Base-by-base conservation (phyloP, 1,140 invertebrate species). In the Gonioctena quinquepunctata region DNA sequence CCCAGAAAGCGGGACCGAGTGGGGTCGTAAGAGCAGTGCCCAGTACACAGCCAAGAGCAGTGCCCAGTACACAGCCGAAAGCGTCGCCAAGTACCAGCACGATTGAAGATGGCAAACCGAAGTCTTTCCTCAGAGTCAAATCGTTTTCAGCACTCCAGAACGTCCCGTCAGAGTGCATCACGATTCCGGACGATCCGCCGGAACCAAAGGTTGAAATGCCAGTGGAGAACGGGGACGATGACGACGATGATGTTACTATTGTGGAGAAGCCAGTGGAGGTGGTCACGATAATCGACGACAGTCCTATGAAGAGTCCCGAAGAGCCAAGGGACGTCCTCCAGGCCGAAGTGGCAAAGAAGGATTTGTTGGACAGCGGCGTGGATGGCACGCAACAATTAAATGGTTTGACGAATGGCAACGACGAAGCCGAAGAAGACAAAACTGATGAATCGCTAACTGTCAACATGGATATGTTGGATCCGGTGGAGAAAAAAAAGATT, bases 151-250 rank as follows among this genome's bases (percentile, higher is more conserved):
- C 78, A 19, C 56, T 80, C 18, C 74, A 78, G 42, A 73, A 62
- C 21, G 74, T 79, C 21, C 65, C 79, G 19, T 74, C 79, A 1
- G 76, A 79, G 49, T 79, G 78, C 65, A 81, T 81, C 28, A 80
- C 77, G 7, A 80, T 81, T 54, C 79, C 78, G 1, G 79, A 80
- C 68, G 79, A 81, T 66, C 66, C 70, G 27, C 2, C 8, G 22
- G 23, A 27, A n/a, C 13, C 6, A 23, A 25, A 62, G 3, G 7
- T 18, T 11, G 19, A 33, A 8, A 16, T 33, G 16, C 28, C 13
- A 27, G 13, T 3, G 23, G 25, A 50, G 13, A 28, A 25, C 7
- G 16, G 16, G 27, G 61, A 1, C 13, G 33, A 5, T 1, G 18
- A 33, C 22, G 25, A 21, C 52, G 64, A 66, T 21, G 56, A 68